Evolutionary conservation across 1,140 invertebrate genomes (phyloP), one percentile per base, ranked within the genome.

Genomic region (Vanessa tameamea): DNA sequence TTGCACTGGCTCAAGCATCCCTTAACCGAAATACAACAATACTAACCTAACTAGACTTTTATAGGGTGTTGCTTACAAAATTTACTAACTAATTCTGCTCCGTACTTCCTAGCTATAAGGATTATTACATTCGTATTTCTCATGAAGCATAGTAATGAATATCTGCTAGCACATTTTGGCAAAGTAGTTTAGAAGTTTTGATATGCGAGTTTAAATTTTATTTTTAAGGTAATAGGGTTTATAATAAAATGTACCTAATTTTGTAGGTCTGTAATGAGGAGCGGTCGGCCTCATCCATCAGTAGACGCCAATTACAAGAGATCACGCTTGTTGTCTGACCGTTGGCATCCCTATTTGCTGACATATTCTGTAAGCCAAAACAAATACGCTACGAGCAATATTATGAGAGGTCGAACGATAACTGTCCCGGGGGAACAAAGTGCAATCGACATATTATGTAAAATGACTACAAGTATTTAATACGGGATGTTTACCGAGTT

Each of bases 281-380:
- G 64, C 76, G 73, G 75, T 77, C 72, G 66, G 78, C 78, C 83
- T 79, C 86, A 88, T 90, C 87, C 87, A 88, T 90, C 88, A 88
- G 84, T 69, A 64, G 78, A 79, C 68, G 83, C 86, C 87, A 88
- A 88, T 90, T 90, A 90, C 87, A 82, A 81, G 68, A 76, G 80
- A 85, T 88, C 85, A 87, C 83, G 85, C 81, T 78, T 85, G 37
- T 82, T 69, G 74, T 75, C 69, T 31, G 69, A 57, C 51, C 80
- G 77, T 73, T 71, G 74, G 74, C 69, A 76, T 57, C 37, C 64
- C 69, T 73, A 69, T 61, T 69, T 69, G 55, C 67, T 23, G 67
- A 61, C 13, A 16, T 48, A 55, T 75, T 69, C 72, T 71, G 55
- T 7, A 47, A 26, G 31, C 47, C 15, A 48, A 64, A 23, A 57